Base-by-base conservation (phyloP, 2,797 vertebrate genomes). In the Lophotriccus pileatus region DNA sequence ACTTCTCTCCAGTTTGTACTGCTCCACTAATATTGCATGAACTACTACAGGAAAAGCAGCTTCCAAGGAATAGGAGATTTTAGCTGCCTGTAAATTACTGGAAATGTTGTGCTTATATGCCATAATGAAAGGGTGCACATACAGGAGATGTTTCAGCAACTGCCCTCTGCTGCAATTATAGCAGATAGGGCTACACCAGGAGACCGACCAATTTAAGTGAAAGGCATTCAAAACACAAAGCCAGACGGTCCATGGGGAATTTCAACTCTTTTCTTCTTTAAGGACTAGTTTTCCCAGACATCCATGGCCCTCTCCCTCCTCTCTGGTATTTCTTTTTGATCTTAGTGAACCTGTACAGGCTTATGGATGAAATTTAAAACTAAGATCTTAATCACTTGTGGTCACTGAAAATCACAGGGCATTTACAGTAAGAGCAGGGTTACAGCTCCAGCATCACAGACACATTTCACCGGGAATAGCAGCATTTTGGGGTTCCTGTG, bases 121-220 rank as follows among this genome's bases (percentile, higher is more conserved):
- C 77, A 58, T 94, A 96, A 96, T 97, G 90, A 94, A 90, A 94
- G 94, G 89, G 83, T 94, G 36, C n/a, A 47, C 23, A 44, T 23
- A 37, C 19, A 86, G 70, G 67, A 93, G 93, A 93, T 90, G 83
- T 66, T 94, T 94, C 10, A 16, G 69, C 79, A 78, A 69, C 88
- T 96, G 56, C 93, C 94, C 84, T 94, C 96, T 90, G 77, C 59
- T 90, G 80, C 90, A 95, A 94, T 96, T 97, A 93, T n/a, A 95
- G 94, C 83, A 96, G 95, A 93, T 94, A 94, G 0, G 18, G 68
- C 77, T 91, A 82, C 67, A 88, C 39, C 66, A 96, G 80, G 92
- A 11, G 4, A 86, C 83, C 10, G 4, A 88, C 83, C 52, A 91
- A 59, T 88, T 94, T 88, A 93, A 84, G 68, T 60, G 87, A 78